These are phyloP conservation scores for Passer montanus DNA, from an alignment of 2,113 vertebrate genomes.

Conservation along the genomic window DNA sequence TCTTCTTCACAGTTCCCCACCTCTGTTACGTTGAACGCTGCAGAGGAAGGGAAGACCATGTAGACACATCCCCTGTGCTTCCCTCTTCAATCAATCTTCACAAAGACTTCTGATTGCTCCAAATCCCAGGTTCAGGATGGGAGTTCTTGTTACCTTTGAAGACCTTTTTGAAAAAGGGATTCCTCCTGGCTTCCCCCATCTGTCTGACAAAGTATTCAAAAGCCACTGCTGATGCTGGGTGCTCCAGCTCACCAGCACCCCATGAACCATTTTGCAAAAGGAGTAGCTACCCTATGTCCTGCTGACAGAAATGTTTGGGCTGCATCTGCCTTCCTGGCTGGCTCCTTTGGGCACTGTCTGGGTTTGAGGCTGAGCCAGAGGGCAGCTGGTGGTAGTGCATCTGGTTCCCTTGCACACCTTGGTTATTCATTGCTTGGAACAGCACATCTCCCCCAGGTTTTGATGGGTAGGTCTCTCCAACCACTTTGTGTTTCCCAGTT, in stretches of 20 bases:
- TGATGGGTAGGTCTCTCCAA: neutral
- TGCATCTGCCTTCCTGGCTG: neutral
- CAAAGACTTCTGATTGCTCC: neutral
- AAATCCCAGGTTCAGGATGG: neutral
- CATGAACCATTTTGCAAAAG: neutral
- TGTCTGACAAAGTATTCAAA: neutral
- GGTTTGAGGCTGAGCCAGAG: neutral
- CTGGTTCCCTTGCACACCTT: neutral
- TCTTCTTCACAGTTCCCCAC: neutral
- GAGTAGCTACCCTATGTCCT: neutral
- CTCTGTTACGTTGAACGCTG: rapidly evolving
- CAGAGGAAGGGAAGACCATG: neutral
- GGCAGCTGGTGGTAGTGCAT: neutral
- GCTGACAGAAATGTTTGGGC: neutral
- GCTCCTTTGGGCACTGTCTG: neutral
- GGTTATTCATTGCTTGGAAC: neutral
- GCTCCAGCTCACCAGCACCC: neutral
- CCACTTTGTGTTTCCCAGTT: neutral
- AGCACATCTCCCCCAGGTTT: neutral
- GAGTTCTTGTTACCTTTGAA: neutral
- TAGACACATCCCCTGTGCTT: neutral
- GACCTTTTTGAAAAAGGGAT: neutral
- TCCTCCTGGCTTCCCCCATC: neutral
- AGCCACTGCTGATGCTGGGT: neutral
- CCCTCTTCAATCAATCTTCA: neutral